Evolutionary conservation across 1,140 invertebrate genomes (phyloP), one percentile per base, ranked within the genome.

Genomic region (Meloidogyne exigua): DNA sequence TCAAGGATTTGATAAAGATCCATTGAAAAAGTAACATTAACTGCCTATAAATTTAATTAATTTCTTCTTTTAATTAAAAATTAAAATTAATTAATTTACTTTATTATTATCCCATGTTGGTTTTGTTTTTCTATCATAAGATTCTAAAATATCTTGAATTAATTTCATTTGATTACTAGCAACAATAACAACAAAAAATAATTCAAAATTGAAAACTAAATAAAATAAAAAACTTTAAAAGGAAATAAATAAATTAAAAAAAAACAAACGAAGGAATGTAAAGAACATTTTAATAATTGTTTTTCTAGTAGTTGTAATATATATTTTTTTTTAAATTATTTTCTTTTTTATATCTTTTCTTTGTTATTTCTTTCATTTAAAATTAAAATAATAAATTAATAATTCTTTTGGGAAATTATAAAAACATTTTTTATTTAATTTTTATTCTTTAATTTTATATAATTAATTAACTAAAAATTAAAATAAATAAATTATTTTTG

Each of bases 1-100:
- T 87, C 84, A 18, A 86, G 68, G 39, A 86, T 84, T 74, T 86
- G 85, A 76, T 86, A 86, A n/a, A 86, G 71, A 72, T 86, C 85
- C 83, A 86, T 86, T 36, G 75, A 79, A 65, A 86, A 86, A 12
- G 84, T 86, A 15, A 86, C 85, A 63, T 85, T 86, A 5, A 86
- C 78, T n/a, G 79, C 84, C 78, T 75, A 79, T 57, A 18, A 39
- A 71, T 21, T 28, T 28, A 49, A 69, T 10, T 42, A 21, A 15
- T 5, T 28, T 32, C 2, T 32, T 32, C 2, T 32, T 32, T 32
- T 3, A 32, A 3, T 32, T 32, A 32, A 32, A 32, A 32, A 32
- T 39, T 10, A n/a, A 67, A 18, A 5, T n/a, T 68, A 18, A 0
- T 23, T 21, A n/a, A 18, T 42, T 42, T 11, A 71, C 69, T 18